phyloP scores from a whole-genome alignment of 2,113 vertebrate genomes.

The Panthera uncia region DNA sequence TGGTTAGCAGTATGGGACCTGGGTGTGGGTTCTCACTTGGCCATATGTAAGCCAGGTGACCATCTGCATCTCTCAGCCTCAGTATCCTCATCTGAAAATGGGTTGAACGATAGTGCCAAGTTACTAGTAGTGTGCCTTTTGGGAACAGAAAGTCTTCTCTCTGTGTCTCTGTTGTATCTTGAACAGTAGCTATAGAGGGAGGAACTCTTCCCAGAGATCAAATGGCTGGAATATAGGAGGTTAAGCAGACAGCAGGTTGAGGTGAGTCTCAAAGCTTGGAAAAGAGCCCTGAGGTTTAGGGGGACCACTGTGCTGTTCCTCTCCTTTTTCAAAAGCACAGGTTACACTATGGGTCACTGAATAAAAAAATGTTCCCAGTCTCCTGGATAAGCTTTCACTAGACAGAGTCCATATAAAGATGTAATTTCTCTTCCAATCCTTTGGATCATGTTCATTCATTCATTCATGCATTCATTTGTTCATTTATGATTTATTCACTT shows the following conservation, averaged over 20 bases:
- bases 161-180: background rate
- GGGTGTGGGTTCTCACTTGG: background rate
- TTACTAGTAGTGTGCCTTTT: background rate
- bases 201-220: background rate
- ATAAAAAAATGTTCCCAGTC: background rate
- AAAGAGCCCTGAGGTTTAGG: background rate
- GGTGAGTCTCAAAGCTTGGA: background rate
- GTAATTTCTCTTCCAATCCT: background rate
- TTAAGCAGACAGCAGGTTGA: background rate
- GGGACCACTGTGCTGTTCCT: background rate
- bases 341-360: background rate
- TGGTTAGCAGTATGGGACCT: background rate
- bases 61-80: background rate
- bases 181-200: background rate
- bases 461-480: background rate
- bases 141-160: background rate
- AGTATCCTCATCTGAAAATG: background rate
- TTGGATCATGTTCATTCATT: background rate
- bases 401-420: too few relatives aligned
- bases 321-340: background rate
- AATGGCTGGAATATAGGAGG: background rate
- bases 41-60: rapidly evolving
- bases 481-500: background rate
- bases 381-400: background rate
- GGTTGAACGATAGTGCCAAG: background rate